Conservation (phyloP, 2,888 invertebrate genomes). For the Scaptomyza caliginosa region DNA sequence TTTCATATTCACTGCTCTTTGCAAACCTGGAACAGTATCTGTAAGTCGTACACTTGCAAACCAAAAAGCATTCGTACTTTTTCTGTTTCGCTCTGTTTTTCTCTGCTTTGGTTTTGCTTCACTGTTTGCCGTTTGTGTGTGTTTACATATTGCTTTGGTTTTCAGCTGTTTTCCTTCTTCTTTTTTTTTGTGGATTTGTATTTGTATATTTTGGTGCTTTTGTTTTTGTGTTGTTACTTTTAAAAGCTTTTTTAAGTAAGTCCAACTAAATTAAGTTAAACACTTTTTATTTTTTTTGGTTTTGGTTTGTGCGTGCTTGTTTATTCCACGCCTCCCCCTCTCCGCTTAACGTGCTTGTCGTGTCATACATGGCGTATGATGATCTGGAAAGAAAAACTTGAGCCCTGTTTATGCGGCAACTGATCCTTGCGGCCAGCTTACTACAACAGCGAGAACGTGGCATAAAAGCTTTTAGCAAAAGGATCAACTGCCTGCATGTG, state of each 20-base stretch:
- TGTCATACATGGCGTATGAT: constrained; percentile 35
- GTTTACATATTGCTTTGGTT: constrained; percentile 14
- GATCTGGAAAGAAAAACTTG: constrained; percentile 9
- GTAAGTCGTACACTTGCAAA: not conserved
- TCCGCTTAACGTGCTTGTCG: constrained; percentile 4
- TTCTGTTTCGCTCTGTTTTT: not conserved
- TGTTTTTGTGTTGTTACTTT: constrained; percentile 48
- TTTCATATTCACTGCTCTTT: no score
- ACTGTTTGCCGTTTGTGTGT: constrained; percentile 21
- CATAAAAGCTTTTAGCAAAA: constrained; percentile 24
- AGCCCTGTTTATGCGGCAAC: not conserved
- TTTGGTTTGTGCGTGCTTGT: not conserved
- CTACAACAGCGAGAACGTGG: not conserved
- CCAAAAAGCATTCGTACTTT: not conserved
- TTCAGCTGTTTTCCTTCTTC: not conserved
- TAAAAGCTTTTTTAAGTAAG: constrained; percentile 79
- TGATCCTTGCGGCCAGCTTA: constrained; percentile 2
- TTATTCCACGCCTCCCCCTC: not conserved
- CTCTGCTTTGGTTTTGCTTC: not conserved
- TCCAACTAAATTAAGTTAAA: constrained; percentile 75
- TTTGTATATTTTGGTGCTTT: constrained; percentile 10
- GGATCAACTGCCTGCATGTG: not conserved
- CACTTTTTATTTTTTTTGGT: constrained; percentile 18
- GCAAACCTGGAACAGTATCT: not conserved
- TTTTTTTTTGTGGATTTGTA: not conserved